Evolutionary conservation across 2,888 invertebrate species (phyloP).

Genomic region (Pammene fasciana): DNA sequence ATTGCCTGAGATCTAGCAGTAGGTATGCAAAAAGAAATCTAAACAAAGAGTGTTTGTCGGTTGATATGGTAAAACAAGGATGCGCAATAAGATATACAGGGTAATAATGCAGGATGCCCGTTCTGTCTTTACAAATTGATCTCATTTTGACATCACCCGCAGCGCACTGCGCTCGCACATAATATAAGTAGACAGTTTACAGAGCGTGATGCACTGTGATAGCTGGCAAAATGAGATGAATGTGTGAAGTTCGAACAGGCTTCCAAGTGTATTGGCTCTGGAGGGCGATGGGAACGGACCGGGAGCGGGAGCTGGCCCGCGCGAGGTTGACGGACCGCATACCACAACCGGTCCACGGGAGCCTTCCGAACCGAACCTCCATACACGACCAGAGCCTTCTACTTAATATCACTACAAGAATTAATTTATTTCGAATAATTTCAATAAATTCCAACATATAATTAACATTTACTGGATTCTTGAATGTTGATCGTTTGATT

Average conservation of each 20-base stretch:
- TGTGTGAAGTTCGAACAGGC: background rate
- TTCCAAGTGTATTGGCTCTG: constrained; percentile 7
- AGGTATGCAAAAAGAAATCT: constrained; percentile 18
- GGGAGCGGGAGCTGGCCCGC: constrained; percentile 38
- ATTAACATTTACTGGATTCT: constrained; percentile 77
- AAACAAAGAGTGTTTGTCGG: constrained; percentile 6
- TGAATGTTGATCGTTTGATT: constrained; percentile 76
- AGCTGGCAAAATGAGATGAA: background rate
- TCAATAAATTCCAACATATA: constrained; percentile 73
- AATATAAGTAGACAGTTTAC: background rate
- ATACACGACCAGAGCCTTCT: constrained; percentile 59
- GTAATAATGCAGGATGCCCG: constrained; percentile 1
- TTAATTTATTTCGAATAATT: constrained; percentile 73
- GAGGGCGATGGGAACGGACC: constrained; percentile 31
- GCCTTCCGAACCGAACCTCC: constrained; percentile 61
- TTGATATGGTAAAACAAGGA: constrained; percentile 9
- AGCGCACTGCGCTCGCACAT: background rate
- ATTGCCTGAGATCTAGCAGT: constrained; percentile 16
- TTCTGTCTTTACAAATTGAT: background rate
- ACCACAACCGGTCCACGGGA: constrained; percentile 68
- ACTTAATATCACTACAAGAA: constrained; percentile 65
- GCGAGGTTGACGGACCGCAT: constrained; percentile 64
- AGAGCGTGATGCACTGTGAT: background rate
- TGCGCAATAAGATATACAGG: background rate
- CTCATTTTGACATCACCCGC: background rate